phyloP scores from a whole-genome alignment of 92 coral and sea anemone genomes.

The Metridium senile region DNA sequence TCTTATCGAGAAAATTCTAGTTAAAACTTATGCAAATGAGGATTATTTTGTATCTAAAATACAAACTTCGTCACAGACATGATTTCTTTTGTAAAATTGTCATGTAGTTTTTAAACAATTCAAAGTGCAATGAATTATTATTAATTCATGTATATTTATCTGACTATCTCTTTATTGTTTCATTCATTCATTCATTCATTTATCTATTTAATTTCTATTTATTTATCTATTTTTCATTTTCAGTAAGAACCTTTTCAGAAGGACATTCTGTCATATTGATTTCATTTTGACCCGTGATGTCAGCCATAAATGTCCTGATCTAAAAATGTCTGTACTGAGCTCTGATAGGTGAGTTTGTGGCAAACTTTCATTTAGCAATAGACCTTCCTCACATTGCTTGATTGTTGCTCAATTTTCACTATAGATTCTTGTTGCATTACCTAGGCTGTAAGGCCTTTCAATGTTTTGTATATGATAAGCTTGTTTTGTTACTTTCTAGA shows the following conservation, averaged over 20 bases:
- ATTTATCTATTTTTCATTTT: neutral
- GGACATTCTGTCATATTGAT: conserved; percentile 75
- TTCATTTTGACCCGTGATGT: conserved; percentile 58
- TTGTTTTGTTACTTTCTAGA: conserved; percentile 31
- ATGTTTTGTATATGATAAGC: neutral
- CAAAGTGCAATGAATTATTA: too few species aligned
- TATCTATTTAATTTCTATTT: too few species aligned
- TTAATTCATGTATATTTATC: too few species aligned
- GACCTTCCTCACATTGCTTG: neutral
- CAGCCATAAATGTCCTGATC: conserved; percentile 54
- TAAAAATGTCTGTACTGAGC: conserved; percentile 61
- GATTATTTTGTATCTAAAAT: too few species aligned
- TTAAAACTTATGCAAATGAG: too few species aligned
- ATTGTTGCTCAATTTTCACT: neutral
- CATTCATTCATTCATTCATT: too few species aligned
- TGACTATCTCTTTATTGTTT: too few species aligned
- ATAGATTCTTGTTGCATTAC: neutral
- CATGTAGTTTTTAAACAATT: too few species aligned
- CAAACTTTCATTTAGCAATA: neutral
- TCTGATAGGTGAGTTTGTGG: conserved; percentile 70
- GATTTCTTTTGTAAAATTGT: too few species aligned
- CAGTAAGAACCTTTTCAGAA: conserved; percentile 84
- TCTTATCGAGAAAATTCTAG: too few species aligned
- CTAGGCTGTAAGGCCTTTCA: neutral
- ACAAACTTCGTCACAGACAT: too few species aligned